Conservation (phyloP, 2,113 vertebrate genomes). For the Ginglymostoma cirratum region DNA sequence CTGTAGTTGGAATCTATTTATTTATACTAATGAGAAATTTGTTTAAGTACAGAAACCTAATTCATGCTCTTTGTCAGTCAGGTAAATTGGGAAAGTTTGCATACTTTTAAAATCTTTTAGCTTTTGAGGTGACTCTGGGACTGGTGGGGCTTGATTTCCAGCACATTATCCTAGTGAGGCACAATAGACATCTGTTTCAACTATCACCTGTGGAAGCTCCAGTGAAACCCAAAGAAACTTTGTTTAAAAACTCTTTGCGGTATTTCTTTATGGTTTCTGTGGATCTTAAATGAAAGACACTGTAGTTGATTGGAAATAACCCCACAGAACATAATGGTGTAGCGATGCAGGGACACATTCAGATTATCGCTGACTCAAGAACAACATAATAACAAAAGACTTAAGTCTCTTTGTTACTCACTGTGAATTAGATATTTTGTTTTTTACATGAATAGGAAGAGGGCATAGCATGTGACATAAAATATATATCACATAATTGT, state of each 20-base stretch:
- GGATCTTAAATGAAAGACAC: background rate
- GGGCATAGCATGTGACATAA: background rate
- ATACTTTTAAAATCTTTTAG: no score
- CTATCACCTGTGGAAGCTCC: background rate
- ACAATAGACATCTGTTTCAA: background rate
- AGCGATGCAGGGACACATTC: background rate
- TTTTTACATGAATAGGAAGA: background rate
- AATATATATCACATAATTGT: background rate
- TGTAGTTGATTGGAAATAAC: background rate
- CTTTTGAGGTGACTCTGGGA: no score
- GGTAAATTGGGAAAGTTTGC: no score
- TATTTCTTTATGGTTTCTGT: background rate
- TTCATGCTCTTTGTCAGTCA: no score
- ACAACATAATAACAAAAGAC: background rate
- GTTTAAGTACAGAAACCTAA: no score
- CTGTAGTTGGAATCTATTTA: no score
- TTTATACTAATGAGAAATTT: no score
- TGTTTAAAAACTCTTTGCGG: background rate
- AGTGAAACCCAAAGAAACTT: background rate
- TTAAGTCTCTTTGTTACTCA: background rate
- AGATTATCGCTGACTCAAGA: background rate
- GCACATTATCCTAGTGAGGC: no score
- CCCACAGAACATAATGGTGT: background rate
- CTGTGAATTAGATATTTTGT: background rate
- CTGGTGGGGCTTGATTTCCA: no score